These are phyloP conservation scores for Melieria omissa DNA, from an alignment of 2,888 invertebrate species.

Conservation along the genomic window DNA sequence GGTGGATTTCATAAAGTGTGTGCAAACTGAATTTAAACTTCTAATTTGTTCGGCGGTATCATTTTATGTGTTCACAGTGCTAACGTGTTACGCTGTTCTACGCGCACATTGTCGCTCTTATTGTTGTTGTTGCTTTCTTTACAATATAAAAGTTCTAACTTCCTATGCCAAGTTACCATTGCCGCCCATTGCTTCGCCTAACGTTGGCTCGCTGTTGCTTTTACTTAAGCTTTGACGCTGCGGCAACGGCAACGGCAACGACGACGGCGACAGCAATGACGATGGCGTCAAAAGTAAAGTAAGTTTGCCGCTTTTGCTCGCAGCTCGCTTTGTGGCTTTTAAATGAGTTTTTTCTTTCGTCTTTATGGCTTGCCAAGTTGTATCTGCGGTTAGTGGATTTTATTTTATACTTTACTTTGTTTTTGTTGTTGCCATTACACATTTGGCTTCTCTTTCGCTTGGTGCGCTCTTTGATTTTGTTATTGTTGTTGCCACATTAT, in stretches of 20 bases:
- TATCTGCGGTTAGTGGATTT: conserved; percentile 10
- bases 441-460: background rate
- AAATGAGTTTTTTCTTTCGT: conserved; percentile 23
- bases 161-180: background rate
- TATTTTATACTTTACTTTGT: background rate
- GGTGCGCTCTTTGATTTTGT: background rate
- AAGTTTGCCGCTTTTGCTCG: conserved; percentile 5
- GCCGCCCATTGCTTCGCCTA: background rate
- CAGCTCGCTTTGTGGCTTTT: conserved; percentile 21
- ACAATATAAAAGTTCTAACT: no score
- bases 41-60: conserved; percentile 37
- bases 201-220: background rate
- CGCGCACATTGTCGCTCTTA: no score
- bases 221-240: no score
- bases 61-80: conserved; percentile 13
- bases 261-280: no score
- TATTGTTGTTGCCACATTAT: no score
- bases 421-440: background rate
- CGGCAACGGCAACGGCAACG: no score
- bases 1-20: conserved; percentile 35
- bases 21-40: conserved; percentile 30
- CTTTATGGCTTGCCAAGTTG: background rate
- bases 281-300: no score
- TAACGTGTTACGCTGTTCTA: background rate
- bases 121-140: no score